Conservation (phyloP, 1,140 invertebrate species). For the Pseudobourletiella spinata region DNA sequence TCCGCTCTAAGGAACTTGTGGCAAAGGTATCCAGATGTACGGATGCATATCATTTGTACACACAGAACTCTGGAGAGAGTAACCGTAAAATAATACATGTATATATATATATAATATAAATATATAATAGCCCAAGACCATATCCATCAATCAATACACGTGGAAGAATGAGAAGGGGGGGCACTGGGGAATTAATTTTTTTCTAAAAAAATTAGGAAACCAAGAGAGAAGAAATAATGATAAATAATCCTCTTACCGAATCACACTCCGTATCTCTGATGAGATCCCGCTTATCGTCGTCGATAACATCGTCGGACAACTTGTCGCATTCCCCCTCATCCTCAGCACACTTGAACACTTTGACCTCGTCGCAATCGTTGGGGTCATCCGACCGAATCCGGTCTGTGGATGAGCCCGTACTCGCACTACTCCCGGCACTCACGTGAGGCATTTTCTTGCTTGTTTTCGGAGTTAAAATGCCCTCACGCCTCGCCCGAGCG, state of each 20-base stretch:
- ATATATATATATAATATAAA: no score
- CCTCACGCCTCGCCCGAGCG: conserved; percentile 4
- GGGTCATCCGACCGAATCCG: conserved; percentile 32
- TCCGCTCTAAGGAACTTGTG: no score
- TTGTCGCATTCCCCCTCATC: conserved; percentile 32
- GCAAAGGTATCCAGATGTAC: no score
- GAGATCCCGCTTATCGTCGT: conserved; percentile 35
- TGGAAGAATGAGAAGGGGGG: no score
- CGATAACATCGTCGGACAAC: conserved; percentile 31
- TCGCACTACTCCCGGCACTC: conserved; percentile 29
- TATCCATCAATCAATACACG: no score
- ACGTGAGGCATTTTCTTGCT: conserved; percentile 34
- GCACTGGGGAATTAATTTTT: no score
- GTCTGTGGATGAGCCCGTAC: conserved; percentile 18
- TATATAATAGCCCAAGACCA: no score
- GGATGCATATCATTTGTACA: no score
- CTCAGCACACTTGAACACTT: conserved; percentile 35
- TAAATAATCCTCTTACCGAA: conserved; percentile 33
- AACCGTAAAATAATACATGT: no score
- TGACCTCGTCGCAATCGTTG: conserved; percentile 35
- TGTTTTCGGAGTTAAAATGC: neutral
- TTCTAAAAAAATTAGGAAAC: no score
- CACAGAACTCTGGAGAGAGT: no score
- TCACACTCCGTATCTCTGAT: conserved; percentile 35
- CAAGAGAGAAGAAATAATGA: no score